A percentile compares a stretch with the other conserved stretches of the same genome.
These are phyloP conservation scores for Megamerina dolium DNA, from an alignment of 2,888 invertebrate genomes.

Conservation along the genomic window DNA sequence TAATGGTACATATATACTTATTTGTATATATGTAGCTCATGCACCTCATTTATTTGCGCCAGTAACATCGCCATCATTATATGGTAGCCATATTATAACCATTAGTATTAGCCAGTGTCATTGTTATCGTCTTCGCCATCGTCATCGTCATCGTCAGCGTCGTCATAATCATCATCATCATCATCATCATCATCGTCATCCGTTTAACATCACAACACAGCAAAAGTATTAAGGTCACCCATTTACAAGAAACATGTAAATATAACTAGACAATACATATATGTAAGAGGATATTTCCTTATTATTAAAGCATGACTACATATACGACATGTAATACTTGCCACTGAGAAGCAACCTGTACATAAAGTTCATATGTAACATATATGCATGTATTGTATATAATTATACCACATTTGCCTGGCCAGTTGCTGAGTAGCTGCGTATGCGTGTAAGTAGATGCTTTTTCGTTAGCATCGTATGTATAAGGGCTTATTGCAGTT, in stretches of 20 bases:
- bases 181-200: too few relatives aligned
- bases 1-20: slow-evolving; percentile 1
- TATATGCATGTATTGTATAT: too few relatives aligned
- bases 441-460: background rate
- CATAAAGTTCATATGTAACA: background rate
- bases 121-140: too few relatives aligned
- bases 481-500: background rate
- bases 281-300: slow-evolving; percentile 42
- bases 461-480: background rate
- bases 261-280: too few relatives aligned
- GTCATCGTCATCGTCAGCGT: too few relatives aligned
- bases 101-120: too few relatives aligned
- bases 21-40: background rate
- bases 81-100: slow-evolving; percentile 40
- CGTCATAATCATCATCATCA: too few relatives aligned
- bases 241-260: too few relatives aligned
- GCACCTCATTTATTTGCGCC: slow-evolving; percentile 7
- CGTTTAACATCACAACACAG: too few relatives aligned
- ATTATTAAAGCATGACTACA: slow-evolving; percentile 26
- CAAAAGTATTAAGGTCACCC: slow-evolving; percentile 38
- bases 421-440: too few relatives aligned
- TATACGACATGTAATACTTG: background rate
- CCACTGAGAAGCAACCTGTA: background rate
- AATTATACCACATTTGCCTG: background rate
- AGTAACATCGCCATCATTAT: slow-evolving; percentile 28